Conservation (phyloP, 2,888 invertebrate species). For the Zeuzera pyrina region DNA sequence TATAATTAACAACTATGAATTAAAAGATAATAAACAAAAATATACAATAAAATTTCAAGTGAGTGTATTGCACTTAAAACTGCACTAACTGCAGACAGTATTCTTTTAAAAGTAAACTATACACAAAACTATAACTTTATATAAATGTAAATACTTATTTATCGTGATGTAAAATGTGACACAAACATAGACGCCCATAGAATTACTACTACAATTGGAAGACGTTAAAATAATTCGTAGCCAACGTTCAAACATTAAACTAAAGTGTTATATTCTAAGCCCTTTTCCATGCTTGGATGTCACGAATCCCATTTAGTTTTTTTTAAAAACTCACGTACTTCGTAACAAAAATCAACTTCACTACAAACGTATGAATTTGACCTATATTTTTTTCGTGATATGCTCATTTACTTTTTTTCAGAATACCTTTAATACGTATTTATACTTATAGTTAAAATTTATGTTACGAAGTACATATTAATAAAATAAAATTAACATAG, state of each 20-base stretch:
- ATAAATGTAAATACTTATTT: constrained; percentile 12
- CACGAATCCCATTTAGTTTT: too few species aligned
- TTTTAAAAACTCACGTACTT: too few species aligned
- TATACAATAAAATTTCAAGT: constrained; percentile 42
- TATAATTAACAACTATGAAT: constrained; percentile 34
- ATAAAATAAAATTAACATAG: constrained; percentile 1
- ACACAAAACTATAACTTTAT: constrained; percentile 28
- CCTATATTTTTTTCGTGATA: too few species aligned
- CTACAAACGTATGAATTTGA: too few species aligned
- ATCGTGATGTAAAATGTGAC: constrained; percentile 12
- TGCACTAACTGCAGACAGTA: constrained; percentile 48
- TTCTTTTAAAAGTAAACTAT: constrained; percentile 27
- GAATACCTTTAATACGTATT: neutral
- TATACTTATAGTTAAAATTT: neutral
- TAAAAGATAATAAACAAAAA: constrained; percentile 30
- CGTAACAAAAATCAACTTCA: constrained; percentile 6
- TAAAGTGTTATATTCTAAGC: constrained; percentile 42
- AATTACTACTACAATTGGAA: constrained; percentile 53
- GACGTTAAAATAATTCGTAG: constrained; percentile 70
- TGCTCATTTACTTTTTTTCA: neutral
- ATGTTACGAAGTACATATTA: constrained; percentile 1
- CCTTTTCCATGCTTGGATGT: constrained; percentile 34
- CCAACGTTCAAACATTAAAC: constrained; percentile 53
- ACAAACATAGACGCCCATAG: constrained; percentile 19
- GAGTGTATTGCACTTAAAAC: constrained; percentile 63